Evolutionary conservation across 2,797 vertebrate species (phyloP).

Genomic region (Malurus leucopterus): DNA sequence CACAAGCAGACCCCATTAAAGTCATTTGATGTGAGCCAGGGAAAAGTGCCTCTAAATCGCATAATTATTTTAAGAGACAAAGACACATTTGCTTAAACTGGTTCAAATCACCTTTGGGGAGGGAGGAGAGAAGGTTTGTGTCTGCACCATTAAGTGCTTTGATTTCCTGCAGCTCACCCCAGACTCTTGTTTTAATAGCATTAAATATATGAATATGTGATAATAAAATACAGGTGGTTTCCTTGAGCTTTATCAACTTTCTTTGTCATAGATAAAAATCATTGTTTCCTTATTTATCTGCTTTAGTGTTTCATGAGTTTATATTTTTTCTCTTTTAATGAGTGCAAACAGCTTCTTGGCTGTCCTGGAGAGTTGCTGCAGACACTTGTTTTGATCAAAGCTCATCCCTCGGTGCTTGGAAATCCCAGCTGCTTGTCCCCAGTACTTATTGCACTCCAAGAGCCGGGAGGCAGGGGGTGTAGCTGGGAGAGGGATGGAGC

Average conservation of each 20-base stretch:
- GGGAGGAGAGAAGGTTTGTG: neutral
- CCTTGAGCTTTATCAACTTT: neutral
- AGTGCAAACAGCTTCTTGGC: neutral
- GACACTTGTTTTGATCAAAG: neutral
- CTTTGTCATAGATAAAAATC: neutral
- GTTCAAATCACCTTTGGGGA: conserved; percentile 40
- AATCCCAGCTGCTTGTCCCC: neutral
- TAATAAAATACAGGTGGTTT: conserved; percentile 29
- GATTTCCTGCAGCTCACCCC: conserved; percentile 11
- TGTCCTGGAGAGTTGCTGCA: neutral
- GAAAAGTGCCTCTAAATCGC: conserved; percentile 43
- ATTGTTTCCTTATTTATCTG: neutral
- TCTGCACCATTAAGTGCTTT: conserved; percentile 15
- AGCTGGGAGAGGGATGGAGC: neutral
- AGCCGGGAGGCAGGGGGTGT: neutral
- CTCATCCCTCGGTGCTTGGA: neutral
- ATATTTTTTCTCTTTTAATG: neutral
- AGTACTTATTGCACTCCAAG: fast-evolving
- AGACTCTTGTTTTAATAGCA: neutral
- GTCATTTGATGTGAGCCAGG: conserved; percentile 5
- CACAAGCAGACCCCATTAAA: conserved; percentile 14
- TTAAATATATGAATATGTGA: neutral
- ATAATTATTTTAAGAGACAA: conserved; percentile 47
- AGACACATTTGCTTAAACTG: conserved; percentile 16
- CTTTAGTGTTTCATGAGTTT: neutral